These are phyloP conservation scores for Oceanodroma leucorhoa DNA, from an alignment of 2,797 vertebrate genomes.

Conservation along the genomic window DNA sequence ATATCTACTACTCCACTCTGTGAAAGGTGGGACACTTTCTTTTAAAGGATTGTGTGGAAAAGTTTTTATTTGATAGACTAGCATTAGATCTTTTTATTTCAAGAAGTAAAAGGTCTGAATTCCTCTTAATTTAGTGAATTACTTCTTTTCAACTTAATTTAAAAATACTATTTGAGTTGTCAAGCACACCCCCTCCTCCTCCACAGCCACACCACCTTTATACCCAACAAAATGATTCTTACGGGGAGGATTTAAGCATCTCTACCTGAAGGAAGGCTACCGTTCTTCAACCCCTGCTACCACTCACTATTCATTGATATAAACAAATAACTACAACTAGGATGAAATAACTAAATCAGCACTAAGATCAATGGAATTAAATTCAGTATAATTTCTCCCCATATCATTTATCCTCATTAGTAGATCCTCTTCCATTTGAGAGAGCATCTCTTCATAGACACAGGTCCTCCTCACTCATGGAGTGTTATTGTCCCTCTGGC, in stretches of 20 bases:
- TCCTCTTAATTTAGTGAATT: background rate
- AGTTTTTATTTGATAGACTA: background rate
- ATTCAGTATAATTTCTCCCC: background rate
- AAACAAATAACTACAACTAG: background rate
- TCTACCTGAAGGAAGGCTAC: background rate
- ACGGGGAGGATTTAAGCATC: background rate
- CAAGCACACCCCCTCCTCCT: background rate
- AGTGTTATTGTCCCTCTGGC: background rate
- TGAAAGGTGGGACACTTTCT: background rate
- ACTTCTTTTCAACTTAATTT: background rate
- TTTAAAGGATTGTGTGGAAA: background rate
- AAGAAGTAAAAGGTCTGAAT: rapidly evolving
- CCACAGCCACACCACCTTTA: background rate
- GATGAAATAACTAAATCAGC: background rate
- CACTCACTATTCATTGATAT: background rate
- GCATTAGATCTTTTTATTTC: rapidly evolving
- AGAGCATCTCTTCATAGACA: background rate
- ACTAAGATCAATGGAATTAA: background rate
- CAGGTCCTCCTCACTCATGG: background rate
- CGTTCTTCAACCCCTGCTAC: background rate
- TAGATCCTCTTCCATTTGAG: background rate
- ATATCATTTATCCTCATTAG: background rate
- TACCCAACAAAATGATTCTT: background rate
- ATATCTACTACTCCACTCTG: background rate
- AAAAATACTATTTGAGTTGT: background rate